Percentiles rank a stretch among this genome's conserved stretches.
These are phyloP conservation scores for Erebia palarica DNA, from an alignment of 2,888 invertebrate genomes.

Conservation along the genomic window DNA sequence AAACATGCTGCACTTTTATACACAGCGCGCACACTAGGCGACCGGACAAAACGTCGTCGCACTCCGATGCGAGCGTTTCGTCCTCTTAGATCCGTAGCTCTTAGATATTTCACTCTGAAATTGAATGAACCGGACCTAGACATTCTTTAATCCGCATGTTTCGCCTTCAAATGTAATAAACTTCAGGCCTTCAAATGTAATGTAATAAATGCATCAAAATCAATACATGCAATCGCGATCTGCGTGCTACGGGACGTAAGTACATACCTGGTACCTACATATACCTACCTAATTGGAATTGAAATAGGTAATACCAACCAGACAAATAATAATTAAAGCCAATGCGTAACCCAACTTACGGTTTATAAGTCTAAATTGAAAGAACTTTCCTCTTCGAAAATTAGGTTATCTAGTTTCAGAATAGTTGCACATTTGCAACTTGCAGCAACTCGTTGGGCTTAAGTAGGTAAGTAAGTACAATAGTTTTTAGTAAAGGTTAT, in stretches of 20 bases:
- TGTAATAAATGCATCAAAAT: conserved; percentile 1
- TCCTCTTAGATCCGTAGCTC: too few species aligned
- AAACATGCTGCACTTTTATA: too few species aligned
- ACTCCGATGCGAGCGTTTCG: too few species aligned
- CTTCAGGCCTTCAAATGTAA: too few species aligned
- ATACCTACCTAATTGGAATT: background rate
- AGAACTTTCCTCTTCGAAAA: background rate
- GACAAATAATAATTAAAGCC: too few species aligned
- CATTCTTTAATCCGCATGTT: too few species aligned
- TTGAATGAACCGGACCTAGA: background rate
- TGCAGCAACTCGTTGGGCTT: conserved; percentile 1
- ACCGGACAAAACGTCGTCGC: too few species aligned
- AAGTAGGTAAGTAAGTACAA: background rate
- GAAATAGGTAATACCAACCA: too few species aligned
- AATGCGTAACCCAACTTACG: too few species aligned
- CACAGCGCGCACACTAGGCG: too few species aligned
- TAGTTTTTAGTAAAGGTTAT: conserved; percentile 26
- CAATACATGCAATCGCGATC: background rate
- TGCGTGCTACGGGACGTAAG: background rate
- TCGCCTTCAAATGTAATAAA: too few species aligned
- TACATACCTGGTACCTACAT: background rate
- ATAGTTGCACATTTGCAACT: conserved; percentile 12
- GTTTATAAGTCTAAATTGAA: background rate
- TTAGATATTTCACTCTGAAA: too few species aligned
- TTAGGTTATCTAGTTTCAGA: background rate